Evolutionary conservation across 2,113 vertebrate genomes (phyloP).

Genomic region (Platysteira castanea): DNA sequence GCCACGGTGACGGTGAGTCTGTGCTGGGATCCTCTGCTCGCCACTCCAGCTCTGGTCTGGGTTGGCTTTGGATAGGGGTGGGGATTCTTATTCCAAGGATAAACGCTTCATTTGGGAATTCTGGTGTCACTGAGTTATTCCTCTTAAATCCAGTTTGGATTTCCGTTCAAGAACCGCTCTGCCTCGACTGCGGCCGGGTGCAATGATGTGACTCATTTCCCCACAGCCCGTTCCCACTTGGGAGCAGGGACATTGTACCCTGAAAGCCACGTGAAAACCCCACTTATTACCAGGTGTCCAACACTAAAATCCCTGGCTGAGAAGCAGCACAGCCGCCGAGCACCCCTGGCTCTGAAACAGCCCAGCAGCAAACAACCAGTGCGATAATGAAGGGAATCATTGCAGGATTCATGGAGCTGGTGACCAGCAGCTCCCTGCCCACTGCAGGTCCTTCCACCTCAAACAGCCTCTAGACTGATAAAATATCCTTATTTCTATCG

Average conservation of each 20-base stretch:
- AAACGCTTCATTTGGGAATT: neutral
- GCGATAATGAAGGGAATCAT: neutral
- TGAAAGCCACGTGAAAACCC: neutral
- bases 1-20: conserved; percentile 80
- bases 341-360: neutral
- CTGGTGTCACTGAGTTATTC: neutral
- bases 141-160: neutral
- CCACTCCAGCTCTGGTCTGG: neutral
- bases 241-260: neutral
- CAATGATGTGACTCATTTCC: neutral
- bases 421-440: neutral
- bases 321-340: neutral
- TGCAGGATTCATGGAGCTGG: neutral
- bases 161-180: neutral
- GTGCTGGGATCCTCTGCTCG: neutral
- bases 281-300: neutral
- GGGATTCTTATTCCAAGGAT: neutral
- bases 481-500: neutral
- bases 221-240: neutral
- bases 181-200: fast-evolving
- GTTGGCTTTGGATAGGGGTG: neutral
- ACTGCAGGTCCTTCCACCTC: neutral
- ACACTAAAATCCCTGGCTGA: neutral
- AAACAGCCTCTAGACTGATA: neutral
- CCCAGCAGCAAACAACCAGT: neutral